phyloP scores from a whole-genome alignment of 2,888 invertebrate species.

The Listrodromus nycthemerus region DNA sequence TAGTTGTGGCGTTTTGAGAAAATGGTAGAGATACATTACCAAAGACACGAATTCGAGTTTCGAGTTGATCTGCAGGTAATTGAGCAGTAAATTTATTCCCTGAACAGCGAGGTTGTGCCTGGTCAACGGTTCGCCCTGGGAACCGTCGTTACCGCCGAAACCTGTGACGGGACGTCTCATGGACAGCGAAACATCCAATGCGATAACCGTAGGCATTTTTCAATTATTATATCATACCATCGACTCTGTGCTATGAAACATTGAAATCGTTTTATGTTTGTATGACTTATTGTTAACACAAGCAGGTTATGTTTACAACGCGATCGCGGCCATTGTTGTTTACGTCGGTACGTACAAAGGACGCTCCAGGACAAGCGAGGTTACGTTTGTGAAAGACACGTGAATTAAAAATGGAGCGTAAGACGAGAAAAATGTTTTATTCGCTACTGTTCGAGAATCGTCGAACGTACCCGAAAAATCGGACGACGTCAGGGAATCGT shows the following conservation, averaged over 20 bases:
- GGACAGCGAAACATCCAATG: constrained; percentile 90
- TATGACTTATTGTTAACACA: not conserved
- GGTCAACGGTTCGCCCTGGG: constrained; percentile 85
- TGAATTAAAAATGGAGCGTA: not conserved
- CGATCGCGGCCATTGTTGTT: not conserved
- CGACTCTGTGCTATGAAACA: not conserved
- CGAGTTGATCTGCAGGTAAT: constrained; percentile 88
- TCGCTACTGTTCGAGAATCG: not conserved
- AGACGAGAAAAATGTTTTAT: not conserved
- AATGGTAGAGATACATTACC: constrained; percentile 84
- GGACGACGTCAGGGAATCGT: too few relatives aligned
- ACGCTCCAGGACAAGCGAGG: not conserved
- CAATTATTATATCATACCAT: not conserved
- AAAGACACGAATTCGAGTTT: constrained; percentile 90
- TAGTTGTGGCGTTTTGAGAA: not conserved
- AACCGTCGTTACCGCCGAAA: constrained; percentile 82
- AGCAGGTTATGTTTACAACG: constrained; percentile 22
- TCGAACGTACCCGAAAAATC: too few relatives aligned
- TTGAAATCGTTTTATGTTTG: not conserved
- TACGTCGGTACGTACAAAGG: not conserved
- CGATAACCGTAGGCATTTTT: constrained; percentile 90
- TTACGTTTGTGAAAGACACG: not conserved
- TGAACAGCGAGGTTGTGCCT: constrained; percentile 88
- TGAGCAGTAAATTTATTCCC: constrained; percentile 88
- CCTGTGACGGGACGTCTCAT: constrained; percentile 88